Percentiles rank a stretch among this genome's conserved stretches.
Evolutionary conservation across 2,797 vertebrate species (phyloP).

Genomic region (Jordanella pulchra): DNA sequence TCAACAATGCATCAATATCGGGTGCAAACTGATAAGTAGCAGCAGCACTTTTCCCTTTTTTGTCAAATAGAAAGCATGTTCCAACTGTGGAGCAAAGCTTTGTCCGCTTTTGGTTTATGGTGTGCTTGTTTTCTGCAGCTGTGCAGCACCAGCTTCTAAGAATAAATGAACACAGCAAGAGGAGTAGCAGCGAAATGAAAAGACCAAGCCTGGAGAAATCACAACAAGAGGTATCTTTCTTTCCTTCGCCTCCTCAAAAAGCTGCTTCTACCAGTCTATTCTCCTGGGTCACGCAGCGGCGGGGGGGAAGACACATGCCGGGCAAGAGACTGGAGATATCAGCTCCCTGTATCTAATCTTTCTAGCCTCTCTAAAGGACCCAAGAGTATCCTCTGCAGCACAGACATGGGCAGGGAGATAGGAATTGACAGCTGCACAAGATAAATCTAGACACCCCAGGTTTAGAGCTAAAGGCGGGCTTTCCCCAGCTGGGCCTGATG

Average conservation of each 20-base stretch:
- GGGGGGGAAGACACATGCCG: slow-evolving; percentile 35
- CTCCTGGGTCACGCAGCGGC: slow-evolving; percentile 48
- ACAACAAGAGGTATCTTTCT: slow-evolving; percentile 57
- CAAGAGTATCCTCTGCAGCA: slow-evolving; percentile 61
- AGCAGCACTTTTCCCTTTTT: neutral
- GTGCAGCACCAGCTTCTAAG: slow-evolving; percentile 30
- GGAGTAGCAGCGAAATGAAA: slow-evolving; percentile 40
- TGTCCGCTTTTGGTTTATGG: slow-evolving; percentile 11
- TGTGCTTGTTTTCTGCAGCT: slow-evolving; percentile 34
- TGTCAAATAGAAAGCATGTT: neutral
- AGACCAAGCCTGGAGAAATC: slow-evolving; percentile 51
- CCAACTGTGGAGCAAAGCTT: neutral
- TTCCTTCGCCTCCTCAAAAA: slow-evolving; percentile 50
- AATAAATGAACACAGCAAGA: slow-evolving; percentile 29
- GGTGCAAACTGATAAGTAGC: slow-evolving; percentile 2
- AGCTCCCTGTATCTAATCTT: slow-evolving; percentile 73
- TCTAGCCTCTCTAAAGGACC: slow-evolving; percentile 67
- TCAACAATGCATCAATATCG: slow-evolving; percentile 10
- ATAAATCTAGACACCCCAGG: slow-evolving; percentile 41
- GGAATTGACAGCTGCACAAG: slow-evolving; percentile 50
- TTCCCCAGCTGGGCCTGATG: slow-evolving; percentile 27
- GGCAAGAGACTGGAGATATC: slow-evolving; percentile 59
- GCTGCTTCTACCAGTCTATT: slow-evolving; percentile 51
- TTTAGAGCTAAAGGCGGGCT: slow-evolving; percentile 44
- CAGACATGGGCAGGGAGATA: slow-evolving; percentile 49